Evolutionary conservation across 37 sponge, comb jelly and placozoan species (phyloP), one percentile per base, ranked within the genome.

Genomic region (Geodia barretti): DNA sequence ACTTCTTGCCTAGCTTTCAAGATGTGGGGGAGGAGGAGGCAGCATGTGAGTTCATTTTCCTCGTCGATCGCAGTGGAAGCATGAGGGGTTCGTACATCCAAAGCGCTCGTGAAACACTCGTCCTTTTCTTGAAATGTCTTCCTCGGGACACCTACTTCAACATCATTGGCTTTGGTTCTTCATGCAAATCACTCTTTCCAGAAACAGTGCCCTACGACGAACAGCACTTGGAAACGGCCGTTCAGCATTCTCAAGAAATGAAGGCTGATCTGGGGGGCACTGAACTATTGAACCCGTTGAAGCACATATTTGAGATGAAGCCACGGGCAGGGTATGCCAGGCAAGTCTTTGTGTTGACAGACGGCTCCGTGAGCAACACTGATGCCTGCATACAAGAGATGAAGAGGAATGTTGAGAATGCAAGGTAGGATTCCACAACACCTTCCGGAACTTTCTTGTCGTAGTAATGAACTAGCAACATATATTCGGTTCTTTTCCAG

Each of bases 91-190:
- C 28, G 4, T 71, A 62, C 63, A 91, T 91, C 73, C 33, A 76
- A 38, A 63, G 73, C 36, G 86, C 86, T 33, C 58, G 77, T n/a
- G 78, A 84, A 28, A 74, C 91, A 23, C 83, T 91, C 25, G 58
- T 74, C 41, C 72, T 86, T 23, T 91, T 86, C 42, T 65, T 86
- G 28, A 86, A 86, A 66, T 72, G 83, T 68, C 21, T 91, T 35
- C 87, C 87, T 54, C 60, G 70, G 47, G 83, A 75, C 24, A 78
- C 78, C 34, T 77, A 43, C 65, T 86, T 91, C 79, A 91, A 91
- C 87, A 91, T 91, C 62, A 60, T 91, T 19, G 83, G 92, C 3
- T 91, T 91, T 86, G 92, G 92, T 39, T 68, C 72, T 30, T 34
- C 34, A 0, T 91, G 76, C 67, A 40, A 73, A 34, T 41, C 60